Conservation (phyloP, 2,888 invertebrate genomes). For the Tenthredo distinguenda region DNA sequence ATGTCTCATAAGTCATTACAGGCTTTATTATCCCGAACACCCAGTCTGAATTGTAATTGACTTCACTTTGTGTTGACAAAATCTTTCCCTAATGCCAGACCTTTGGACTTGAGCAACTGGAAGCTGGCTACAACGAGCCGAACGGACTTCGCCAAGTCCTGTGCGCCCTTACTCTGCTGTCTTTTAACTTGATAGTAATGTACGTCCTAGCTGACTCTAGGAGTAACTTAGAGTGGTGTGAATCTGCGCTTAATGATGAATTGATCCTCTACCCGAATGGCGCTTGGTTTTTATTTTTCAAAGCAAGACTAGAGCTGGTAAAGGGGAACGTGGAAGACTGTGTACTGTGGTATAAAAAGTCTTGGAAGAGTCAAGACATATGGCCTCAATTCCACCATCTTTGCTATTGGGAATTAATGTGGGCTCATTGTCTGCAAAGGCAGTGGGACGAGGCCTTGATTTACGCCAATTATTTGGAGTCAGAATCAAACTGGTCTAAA, state of each 20-base stretch:
- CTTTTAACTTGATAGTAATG: constrained; percentile 92
- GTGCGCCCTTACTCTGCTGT: constrained; percentile 91
- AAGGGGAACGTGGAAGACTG: constrained; percentile 87
- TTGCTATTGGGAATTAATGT: constrained; percentile 96
- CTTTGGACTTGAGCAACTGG: constrained; percentile 87
- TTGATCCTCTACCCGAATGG: constrained; percentile 89
- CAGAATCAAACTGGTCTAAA: constrained; percentile 94
- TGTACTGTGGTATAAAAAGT: constrained; percentile 87
- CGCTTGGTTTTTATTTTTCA: constrained; percentile 95
- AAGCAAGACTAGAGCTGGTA: constrained; percentile 91
- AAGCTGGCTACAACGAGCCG: constrained; percentile 85
- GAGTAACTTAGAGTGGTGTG: constrained; percentile 89
- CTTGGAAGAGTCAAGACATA: constrained; percentile 89
- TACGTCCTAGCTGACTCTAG: constrained; percentile 90
- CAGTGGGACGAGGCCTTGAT: constrained; percentile 89
- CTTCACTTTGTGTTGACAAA: not conserved
- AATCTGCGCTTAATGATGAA: constrained; percentile 87
- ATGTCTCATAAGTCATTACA: not conserved
- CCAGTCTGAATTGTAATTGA: not conserved
- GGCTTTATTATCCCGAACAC: not conserved
- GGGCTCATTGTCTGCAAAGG: constrained; percentile 88
- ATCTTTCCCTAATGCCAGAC: constrained; percentile 79
- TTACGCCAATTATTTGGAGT: constrained; percentile 86
- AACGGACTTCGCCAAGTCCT: constrained; percentile 91
- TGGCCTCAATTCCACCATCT: constrained; percentile 96